Evolutionary conservation across 1,140 invertebrate species (phyloP), one percentile per base, ranked within the genome.

Genomic region (Meloidogyne chitwoodi): DNA sequence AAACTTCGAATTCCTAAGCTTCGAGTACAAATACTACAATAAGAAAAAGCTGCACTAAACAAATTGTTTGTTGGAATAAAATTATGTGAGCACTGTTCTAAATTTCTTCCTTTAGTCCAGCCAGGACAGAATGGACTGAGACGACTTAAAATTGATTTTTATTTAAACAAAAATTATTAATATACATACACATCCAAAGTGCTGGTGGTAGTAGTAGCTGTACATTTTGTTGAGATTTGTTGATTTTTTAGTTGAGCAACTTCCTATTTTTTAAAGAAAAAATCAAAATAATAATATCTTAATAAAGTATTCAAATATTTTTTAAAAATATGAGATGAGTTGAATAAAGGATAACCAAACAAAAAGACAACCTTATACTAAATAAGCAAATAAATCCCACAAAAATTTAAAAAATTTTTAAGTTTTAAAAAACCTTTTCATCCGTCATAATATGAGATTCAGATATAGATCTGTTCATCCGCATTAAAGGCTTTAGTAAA

Each of bases 51-150:
- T 1, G 78, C 66, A 27, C 66, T 44, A 34, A 75, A 64, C 71
- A 73, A 64, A 34, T 64, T 73, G 24, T 27, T 64, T 22, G 26
- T 22, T 8, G 19, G 5, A 56, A 34, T 38, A 61, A 67, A 80
- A 22, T 19, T 69, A 64, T 78, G 77, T 22, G 29, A 16, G 34
- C 77, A 80, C 34, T 78, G 22, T 4, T 61, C 41, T 24, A 78
- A 34, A 27, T 79, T 34, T 19, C 34, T 63, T 16, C 77, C 77
- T 22, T 80, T 63, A n/a, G 77, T 78, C 77, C 77, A 78, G 0
- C 31, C 71, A n/a, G 24, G n/a, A 10, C 41, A 70, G 8, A 81
- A 74, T 22, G 71, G 71, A 34, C 56, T 64, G 10, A 29, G 6
- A 12, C 26, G 56, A 24, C 56, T 73, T 29, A 61, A 73, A 64